A percentile compares a stretch with the other conserved stretches of the same genome.
Evolutionary conservation across 2,797 vertebrate genomes (phyloP).

Genomic region (Sardinella longiceps): DNA sequence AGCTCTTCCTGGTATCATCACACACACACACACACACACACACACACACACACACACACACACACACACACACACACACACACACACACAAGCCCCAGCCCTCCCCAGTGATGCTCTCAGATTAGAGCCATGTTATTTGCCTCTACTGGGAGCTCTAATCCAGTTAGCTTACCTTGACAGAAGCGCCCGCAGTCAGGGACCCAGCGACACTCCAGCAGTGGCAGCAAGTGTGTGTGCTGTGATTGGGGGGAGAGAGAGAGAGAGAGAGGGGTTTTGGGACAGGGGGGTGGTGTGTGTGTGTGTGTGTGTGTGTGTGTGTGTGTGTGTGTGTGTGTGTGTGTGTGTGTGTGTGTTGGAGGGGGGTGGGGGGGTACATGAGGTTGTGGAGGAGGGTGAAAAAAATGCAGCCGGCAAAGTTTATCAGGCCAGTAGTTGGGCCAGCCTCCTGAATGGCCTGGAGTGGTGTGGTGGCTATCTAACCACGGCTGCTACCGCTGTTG

Average conservation of each 20-base stretch:
- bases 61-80: neutral
- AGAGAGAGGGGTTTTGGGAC: neutral
- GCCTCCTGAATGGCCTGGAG: constrained; percentile 51
- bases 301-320: too few relatives aligned
- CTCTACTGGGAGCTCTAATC: constrained; percentile 63
- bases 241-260: neutral
- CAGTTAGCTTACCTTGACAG: constrained; percentile 67
- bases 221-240: neutral
- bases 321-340: too few relatives aligned
- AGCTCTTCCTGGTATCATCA: neutral
- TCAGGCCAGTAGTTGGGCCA: constrained; percentile 42
- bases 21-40: too few relatives aligned
- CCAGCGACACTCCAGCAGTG: constrained; percentile 36
- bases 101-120: constrained; percentile 56
- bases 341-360: neutral
- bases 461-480: constrained; percentile 47
- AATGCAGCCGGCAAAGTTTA: constrained; percentile 39
- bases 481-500: constrained; percentile 43
- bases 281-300: constrained; percentile 24
- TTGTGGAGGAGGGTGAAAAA: neutral
- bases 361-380: neutral
- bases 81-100: constrained; percentile 31
- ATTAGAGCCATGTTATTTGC: constrained; percentile 68
- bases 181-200: constrained; percentile 58
- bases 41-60: neutral